Conservation (phyloP, 1,140 invertebrate genomes). For the Limonius californicus region DNA sequence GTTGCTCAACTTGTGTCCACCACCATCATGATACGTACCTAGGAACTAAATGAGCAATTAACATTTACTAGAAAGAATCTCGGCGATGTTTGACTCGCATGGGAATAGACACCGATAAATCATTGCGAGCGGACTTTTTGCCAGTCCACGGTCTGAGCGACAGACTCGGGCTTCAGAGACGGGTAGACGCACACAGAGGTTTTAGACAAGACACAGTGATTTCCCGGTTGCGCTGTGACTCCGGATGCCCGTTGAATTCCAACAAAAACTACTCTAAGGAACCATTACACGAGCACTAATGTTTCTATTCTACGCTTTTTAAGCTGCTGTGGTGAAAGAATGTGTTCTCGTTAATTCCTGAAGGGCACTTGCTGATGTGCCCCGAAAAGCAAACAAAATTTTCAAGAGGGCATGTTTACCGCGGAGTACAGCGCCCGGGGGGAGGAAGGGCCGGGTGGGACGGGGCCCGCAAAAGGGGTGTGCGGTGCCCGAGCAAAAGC, state of each 20-base stretch:
- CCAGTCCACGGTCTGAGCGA: constrained; percentile 30
- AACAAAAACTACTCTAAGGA: constrained; percentile 8
- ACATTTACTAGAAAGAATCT: constrained; percentile 15
- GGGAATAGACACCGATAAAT: not conserved
- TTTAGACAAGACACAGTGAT: constrained; percentile 68
- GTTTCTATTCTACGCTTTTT: no score
- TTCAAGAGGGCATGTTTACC: not conserved
- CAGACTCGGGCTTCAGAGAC: constrained; percentile 41
- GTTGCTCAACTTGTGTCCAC: constrained; percentile 56
- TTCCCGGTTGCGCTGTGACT: constrained; percentile 18
- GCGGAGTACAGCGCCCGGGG: constrained; percentile 14
- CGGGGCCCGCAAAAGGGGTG: constrained; percentile 31
- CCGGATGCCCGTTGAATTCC: constrained; percentile 2
- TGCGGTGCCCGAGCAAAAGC: constrained; percentile 44
- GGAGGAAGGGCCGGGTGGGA: constrained; percentile 16
- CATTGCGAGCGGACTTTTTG: constrained; percentile 15
- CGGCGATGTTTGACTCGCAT: constrained; percentile 24
- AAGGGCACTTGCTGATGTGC: no score
- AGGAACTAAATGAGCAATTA: constrained; percentile 10
- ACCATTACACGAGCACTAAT: no score
- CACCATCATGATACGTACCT: constrained; percentile 35
- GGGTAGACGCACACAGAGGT: constrained; percentile 67
- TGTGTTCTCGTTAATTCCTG: not conserved
- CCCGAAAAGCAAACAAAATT: not conserved
- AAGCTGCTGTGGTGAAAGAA: not conserved